Evolutionary conservation across 2,888 invertebrate species (phyloP).

Genomic region (Branchellion lobata): DNA sequence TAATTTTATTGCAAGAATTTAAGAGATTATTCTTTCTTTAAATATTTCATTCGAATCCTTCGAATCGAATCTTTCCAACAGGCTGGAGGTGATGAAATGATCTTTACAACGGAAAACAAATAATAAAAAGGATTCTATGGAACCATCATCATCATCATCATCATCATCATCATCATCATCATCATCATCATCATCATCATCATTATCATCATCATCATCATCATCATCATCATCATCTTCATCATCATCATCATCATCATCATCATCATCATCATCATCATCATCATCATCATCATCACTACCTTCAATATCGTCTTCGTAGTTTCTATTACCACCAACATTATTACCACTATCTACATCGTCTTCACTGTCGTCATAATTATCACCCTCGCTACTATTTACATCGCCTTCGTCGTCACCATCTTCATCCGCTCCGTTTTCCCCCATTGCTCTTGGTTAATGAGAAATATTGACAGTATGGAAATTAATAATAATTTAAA

Average conservation of each 20-base stretch:
- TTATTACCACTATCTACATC: constrained; percentile 17
- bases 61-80: not conserved
- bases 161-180: constrained; percentile 38
- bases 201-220: constrained; percentile 14
- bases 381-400: not conserved
- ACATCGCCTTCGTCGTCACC: constrained; percentile 4
- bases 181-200: constrained; percentile 14
- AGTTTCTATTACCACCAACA: not conserved
- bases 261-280: constrained; percentile 21
- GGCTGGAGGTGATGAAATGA: not conserved
- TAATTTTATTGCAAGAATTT: too few species aligned
- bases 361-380: not conserved
- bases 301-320: not conserved
- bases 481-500: too few species aligned
- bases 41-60: too few species aligned
- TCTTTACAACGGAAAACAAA: not conserved
- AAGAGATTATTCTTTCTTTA: too few species aligned
- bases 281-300: constrained; percentile 39
- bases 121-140: not conserved
- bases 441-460: not conserved
- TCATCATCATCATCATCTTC: constrained; percentile 13
- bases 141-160: constrained; percentile 36
- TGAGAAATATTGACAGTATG: not conserved
- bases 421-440: too few species aligned
- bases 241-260: constrained; percentile 18